A percentile compares a stretch with the other conserved stretches of the same genome.
These are phyloP conservation scores for Kryphioiulus occultus DNA, from an alignment of 2,888 invertebrate genomes.

Conservation along the genomic window DNA sequence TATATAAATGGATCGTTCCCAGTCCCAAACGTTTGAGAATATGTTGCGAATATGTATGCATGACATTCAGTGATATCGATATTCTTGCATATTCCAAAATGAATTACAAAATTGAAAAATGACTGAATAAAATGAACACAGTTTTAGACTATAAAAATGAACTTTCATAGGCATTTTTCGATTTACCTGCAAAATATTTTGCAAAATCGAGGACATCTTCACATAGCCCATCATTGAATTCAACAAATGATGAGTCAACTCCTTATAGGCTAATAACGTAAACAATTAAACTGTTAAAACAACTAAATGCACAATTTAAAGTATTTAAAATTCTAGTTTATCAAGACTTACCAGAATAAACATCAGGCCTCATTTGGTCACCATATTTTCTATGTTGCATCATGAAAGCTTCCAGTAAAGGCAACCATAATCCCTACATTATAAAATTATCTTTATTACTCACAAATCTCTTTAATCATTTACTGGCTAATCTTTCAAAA, in stretches of 20 bases:
- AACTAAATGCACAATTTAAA: background rate
- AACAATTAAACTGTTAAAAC: background rate
- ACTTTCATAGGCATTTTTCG: no score
- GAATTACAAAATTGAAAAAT: no score
- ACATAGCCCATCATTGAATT: conserved; percentile 53
- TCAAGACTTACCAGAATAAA: background rate
- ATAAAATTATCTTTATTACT: background rate
- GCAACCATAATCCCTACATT: conserved; percentile 48
- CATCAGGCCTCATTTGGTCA: background rate
- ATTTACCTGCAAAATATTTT: conserved; percentile 43
- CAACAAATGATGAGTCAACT: conserved; percentile 49
- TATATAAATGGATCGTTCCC: no score
- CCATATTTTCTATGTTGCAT: conserved; percentile 13
- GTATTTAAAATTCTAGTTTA: background rate
- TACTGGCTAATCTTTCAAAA: no score
- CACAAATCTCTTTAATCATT: no score
- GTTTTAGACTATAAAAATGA: no score
- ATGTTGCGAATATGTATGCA: no score
- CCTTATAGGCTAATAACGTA: conserved; percentile 49
- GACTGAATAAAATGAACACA: no score
- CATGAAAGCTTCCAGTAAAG: conserved; percentile 48
- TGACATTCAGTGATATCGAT: no score
- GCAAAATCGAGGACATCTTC: conserved; percentile 50
- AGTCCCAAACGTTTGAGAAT: no score
- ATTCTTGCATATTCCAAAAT: no score